Evolutionary conservation across 2,888 invertebrate genomes (phyloP).

Genomic region (Lysandra coridon): DNA sequence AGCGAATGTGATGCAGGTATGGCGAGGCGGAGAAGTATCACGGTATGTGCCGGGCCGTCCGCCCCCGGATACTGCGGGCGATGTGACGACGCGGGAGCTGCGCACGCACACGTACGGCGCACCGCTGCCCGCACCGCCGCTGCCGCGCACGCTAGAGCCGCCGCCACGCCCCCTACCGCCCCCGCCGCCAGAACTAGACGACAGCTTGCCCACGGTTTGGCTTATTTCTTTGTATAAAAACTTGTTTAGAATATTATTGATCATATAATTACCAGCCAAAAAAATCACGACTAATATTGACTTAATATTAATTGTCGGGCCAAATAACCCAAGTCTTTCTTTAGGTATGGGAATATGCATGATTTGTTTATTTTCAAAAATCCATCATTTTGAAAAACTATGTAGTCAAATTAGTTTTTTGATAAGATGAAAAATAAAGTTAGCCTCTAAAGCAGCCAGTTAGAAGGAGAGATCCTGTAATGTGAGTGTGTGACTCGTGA

Average conservation of each 20-base stretch:
- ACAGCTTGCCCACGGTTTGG: constrained; percentile 75
- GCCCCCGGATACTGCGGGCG: constrained; percentile 62
- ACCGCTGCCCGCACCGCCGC: constrained; percentile 76
- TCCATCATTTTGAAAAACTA: too few species aligned
- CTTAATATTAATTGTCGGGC: too few species aligned
- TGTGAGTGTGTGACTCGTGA: neutral
- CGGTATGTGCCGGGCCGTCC: constrained; percentile 74
- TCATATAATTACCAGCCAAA: too few species aligned
- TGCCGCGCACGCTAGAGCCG: constrained; percentile 80
- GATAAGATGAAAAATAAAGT: too few species aligned
- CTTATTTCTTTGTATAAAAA: neutral
- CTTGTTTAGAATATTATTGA: neutral
- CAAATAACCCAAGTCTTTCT: too few species aligned
- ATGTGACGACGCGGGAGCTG: constrained; percentile 66
- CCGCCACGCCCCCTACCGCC: constrained; percentile 75
- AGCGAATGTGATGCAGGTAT: constrained; percentile 52
- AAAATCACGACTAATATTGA: too few species aligned
- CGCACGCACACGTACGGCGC: constrained; percentile 76
- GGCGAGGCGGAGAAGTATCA: constrained; percentile 75
- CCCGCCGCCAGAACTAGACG: constrained; percentile 80
- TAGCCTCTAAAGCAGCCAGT: too few species aligned
- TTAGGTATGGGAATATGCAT: too few species aligned
- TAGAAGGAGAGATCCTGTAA: too few species aligned
- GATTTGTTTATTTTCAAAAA: too few species aligned
- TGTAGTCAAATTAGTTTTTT: too few species aligned